Conservation (phyloP, 2,888 invertebrate genomes). For the Ethmia dodecea region DNA sequence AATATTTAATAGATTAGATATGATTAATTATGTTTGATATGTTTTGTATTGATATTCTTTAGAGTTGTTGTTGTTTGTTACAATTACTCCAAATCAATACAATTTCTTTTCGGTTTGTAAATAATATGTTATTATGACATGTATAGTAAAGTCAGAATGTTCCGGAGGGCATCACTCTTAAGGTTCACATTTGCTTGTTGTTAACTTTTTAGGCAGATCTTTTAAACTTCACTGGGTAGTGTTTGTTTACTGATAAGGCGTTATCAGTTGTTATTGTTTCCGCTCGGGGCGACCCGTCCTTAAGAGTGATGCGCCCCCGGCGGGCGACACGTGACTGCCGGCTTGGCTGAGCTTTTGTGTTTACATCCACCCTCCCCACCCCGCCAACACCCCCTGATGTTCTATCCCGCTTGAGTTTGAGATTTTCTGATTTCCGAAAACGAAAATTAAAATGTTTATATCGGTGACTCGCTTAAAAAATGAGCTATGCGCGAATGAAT, state of each 20-base stretch:
- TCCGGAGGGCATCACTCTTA: slow-evolving; percentile 68
- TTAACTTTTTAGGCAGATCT: neutral
- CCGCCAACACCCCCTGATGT: slow-evolving; percentile 7
- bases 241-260: neutral
- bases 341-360: slow-evolving; percentile 61
- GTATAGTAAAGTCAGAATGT: slow-evolving; percentile 18
- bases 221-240: neutral
- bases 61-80: slow-evolving; percentile 68
- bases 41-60: slow-evolving; percentile 73
- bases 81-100: slow-evolving; percentile 67
- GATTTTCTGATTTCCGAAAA: slow-evolving; percentile 26
- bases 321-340: slow-evolving; percentile 75
- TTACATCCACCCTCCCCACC: slow-evolving; percentile 52
- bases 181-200: slow-evolving; percentile 22
- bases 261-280: slow-evolving; percentile 1
- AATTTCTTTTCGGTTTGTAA: slow-evolving; percentile 26
- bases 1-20: slow-evolving; percentile 46
- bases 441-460: too few species aligned
- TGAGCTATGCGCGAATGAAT: too few species aligned
- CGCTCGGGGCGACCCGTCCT: slow-evolving; percentile 30
- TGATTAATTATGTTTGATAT: slow-evolving; percentile 58
- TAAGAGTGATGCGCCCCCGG: slow-evolving; percentile 76
- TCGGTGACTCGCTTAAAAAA: too few species aligned
- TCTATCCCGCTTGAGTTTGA: slow-evolving; percentile 26
- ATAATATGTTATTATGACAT: slow-evolving; percentile 33